Evolutionary conservation across 2,888 invertebrate species (phyloP).

Genomic region (Lottia gigantea): DNA sequence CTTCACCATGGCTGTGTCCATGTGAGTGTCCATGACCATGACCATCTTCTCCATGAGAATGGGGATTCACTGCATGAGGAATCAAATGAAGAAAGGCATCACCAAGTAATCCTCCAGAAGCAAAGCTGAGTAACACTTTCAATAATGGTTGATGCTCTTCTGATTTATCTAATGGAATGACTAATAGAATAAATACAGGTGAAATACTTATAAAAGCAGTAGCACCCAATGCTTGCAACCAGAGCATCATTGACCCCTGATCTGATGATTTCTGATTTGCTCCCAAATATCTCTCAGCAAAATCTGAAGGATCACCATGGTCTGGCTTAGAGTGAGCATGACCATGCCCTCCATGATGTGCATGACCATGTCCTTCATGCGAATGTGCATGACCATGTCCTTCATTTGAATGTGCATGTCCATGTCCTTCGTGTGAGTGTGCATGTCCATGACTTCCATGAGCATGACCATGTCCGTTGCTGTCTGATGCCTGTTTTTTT

Average conservation of each 20-base stretch:
- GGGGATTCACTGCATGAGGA: slow-evolving; percentile 85
- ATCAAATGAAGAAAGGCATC: slow-evolving; percentile 99
- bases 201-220: slow-evolving; percentile 94
- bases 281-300: background rate
- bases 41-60: slow-evolving; percentile 60
- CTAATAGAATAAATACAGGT: slow-evolving; percentile 90
- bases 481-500: slow-evolving; percentile 28
- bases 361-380: slow-evolving; percentile 24
- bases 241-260: slow-evolving; percentile 69
- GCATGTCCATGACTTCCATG: slow-evolving; percentile 74
- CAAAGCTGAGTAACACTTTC: slow-evolving; percentile 76
- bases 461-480: slow-evolving; percentile 35
- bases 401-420: slow-evolving; percentile 33
- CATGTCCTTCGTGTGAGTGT: slow-evolving; percentile 30
- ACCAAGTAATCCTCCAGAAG: slow-evolving; percentile 83
- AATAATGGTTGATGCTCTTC: slow-evolving; percentile 86
- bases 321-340: slow-evolving; percentile 38
- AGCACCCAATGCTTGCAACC: slow-evolving; percentile 87
- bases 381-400: slow-evolving; percentile 31
- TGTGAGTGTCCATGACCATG: slow-evolving; percentile 72
- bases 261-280: slow-evolving; percentile 45
- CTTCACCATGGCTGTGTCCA: slow-evolving; percentile 48
- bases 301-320: slow-evolving; percentile 21
- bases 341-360: slow-evolving; percentile 72
- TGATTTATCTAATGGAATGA: slow-evolving; percentile 85